Evolutionary conservation across 2,113 vertebrate species (phyloP), one percentile per base, ranked within the genome.

Genomic region (Piprites chloris): DNA sequence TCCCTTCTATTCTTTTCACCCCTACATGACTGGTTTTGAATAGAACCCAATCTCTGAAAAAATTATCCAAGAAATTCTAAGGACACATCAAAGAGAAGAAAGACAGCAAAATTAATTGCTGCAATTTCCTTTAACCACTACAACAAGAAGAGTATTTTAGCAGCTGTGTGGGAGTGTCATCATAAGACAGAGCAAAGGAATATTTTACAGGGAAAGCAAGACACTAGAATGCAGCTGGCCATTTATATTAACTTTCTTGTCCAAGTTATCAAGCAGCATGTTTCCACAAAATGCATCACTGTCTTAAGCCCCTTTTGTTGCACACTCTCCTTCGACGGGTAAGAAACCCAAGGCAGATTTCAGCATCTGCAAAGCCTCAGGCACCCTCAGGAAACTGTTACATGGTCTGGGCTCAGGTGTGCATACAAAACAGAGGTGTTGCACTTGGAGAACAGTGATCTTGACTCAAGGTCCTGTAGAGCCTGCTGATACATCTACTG

Each of bases 101-200:
- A 97, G 76, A 95, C 73, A 85, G 62, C 88, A 95, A 97, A 98
- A 98, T 97, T 98, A 98, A 98, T 97, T 96, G 81, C 95, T 95
- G 94, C 62, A 85, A 96, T 97, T 98, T 98, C 94, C 96, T 98
- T 94, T 95, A 96, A 93, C 90, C 82, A 91, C 89, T 95, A 83
- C 78, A 97, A 95, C 47, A 90, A 93, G 5, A 85, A 73, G 85
- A 96, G 77, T 89, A 71, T 85, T 96, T 94, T 87, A 96, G 93
- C 94, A 95, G 87, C 62, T 95, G 85, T 95, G 97, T 97, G 95
- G 98, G 98, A 97, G 97, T 94, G 84, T 94, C 89, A 90, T 89
- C 81, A 35, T 82, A 75, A 85, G 94, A 96, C 87, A 96, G 95
- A 91, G 85, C 78, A 95, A 87, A 97, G 90, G 81, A 93, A 91